Conservation (phyloP, 1,140 invertebrate genomes). For the Telenomus remus region DNA sequence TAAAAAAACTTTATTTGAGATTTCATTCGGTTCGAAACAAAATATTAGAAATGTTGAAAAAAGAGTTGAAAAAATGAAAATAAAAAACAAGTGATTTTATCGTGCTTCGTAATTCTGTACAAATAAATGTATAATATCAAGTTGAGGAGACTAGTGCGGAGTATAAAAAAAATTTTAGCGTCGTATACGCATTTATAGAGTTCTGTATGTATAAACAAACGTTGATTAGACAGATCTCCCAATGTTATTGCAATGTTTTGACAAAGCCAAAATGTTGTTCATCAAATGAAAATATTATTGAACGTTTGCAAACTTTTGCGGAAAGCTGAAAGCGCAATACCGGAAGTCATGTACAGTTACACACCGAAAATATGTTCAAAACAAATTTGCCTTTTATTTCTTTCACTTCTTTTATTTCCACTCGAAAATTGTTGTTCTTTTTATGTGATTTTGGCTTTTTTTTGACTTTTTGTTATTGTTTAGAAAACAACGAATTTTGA, state of each 20-base stretch:
- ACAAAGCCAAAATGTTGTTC: conserved; percentile 60
- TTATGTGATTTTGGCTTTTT: background rate
- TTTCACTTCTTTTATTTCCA: background rate
- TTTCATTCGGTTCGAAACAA: no score
- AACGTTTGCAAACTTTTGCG: conserved; percentile 43
- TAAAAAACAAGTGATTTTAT: conserved; percentile 21
- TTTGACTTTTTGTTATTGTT: conserved; percentile 6
- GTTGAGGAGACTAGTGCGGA: conserved; percentile 44
- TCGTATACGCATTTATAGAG: conserved; percentile 49
- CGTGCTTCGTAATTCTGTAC: conserved; percentile 42
- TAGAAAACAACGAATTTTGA: conserved; percentile 28
- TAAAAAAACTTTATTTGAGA: no score
- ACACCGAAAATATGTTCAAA: background rate
- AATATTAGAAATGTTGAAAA: no score
- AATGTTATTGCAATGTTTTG: conserved; percentile 57
- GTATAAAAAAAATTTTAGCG: conserved; percentile 42
- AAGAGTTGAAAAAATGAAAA: no score
- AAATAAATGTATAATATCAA: conserved; percentile 56
- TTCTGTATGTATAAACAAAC: conserved; percentile 48
- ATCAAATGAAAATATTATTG: conserved; percentile 52
- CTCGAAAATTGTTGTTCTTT: background rate
- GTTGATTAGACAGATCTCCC: conserved; percentile 50
- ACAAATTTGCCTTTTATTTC: background rate
- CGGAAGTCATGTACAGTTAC: conserved; percentile 1
- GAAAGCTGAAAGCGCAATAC: conserved; percentile 7